Base-by-base conservation (phyloP, 1,140 invertebrate species). In the Vanessa tameamea region DNA sequence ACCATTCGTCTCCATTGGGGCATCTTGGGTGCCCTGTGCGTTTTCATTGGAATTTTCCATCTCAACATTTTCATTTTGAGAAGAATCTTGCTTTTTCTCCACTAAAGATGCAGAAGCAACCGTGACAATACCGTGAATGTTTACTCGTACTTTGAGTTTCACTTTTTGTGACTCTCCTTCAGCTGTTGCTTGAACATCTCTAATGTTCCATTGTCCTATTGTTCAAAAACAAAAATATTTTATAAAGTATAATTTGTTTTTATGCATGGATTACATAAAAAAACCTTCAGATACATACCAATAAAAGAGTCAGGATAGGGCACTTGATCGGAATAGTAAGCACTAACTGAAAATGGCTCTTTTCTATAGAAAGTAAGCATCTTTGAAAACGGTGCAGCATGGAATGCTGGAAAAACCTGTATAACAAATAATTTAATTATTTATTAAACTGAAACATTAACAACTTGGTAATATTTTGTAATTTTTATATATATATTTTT, bases 81-180 rank as follows among this genome's bases (percentile, higher is more conserved):
- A 87, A 2, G 94, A 87, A 81, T 97, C 96, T 65, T 87, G 86
- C 77, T 95, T 95, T 92, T 97, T 98, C 87, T 99, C 98, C 31
- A 97, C 94, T 72, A 99, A 91, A 0, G 96, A 95, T 2, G 99
- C 99, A 72, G 95, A 97, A 4, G 95, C 95, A 5, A 99, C 95
- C 7, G 95, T 95, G 80, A 99, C 96, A 63, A 99, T 96, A 15
- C 99, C 99, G 90, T 99, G 97, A 15, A 97, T 93, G 92, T 99
- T 99, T 20, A 99, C 94, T 75, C 98, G 94, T 8, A 98, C 97
- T 94, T 99, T 99, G 0, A 99, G 96, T 91, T 99, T 99, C 0
- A 99, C 96, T 92, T 99, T 99, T 63, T 97, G 96, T 37, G 95
- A 95, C 82, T 98, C 97, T 7, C 98, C 98, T 78, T 98, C 97